Conservation (phyloP, 2,113 vertebrate species). For the Scophthalmus maximus region DNA sequence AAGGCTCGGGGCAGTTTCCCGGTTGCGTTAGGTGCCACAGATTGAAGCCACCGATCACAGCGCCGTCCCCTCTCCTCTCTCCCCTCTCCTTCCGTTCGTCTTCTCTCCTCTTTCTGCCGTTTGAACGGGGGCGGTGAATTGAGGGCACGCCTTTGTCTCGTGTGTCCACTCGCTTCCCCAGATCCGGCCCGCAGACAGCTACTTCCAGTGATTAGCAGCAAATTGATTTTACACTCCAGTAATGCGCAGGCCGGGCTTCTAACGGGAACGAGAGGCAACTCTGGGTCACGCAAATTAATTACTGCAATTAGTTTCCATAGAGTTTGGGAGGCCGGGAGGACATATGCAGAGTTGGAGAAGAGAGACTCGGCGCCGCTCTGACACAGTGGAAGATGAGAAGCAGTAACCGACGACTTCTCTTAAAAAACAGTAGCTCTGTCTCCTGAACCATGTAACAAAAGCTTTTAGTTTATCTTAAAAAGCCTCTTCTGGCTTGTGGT, state of each 20-base stretch:
- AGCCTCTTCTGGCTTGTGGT: too few species aligned
- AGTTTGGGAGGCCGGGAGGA: conserved; percentile 49
- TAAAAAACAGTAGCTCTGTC: too few species aligned
- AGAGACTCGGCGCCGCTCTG: not conserved
- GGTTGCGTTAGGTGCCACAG: not conserved
- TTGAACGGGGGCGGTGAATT: conserved; percentile 45
- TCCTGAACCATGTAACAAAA: too few species aligned
- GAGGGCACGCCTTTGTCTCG: conserved; percentile 54
- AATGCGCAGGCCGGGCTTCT: conserved; percentile 51
- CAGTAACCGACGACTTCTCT: too few species aligned
- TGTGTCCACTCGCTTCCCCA: conserved; percentile 35
- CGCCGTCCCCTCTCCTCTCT: too few species aligned
- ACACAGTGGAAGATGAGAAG: not conserved
- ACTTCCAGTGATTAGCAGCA: conserved; percentile 67
- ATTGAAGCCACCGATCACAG: conserved; percentile 28
- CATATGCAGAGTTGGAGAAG: conserved; percentile 25
- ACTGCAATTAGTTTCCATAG: conserved; percentile 63
- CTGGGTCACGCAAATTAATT: conserved; percentile 70
- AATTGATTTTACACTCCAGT: conserved; percentile 73
- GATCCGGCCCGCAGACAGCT: conserved; percentile 45
- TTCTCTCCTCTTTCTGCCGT: conserved; percentile 15
- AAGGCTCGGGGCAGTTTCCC: not conserved
- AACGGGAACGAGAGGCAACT: conserved; percentile 60
- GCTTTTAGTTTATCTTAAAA: too few species aligned
- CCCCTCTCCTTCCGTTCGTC: conserved; percentile 1